Evolutionary conservation across 2,797 vertebrate species (phyloP).

Genomic region (Lithobates pipiens): DNA sequence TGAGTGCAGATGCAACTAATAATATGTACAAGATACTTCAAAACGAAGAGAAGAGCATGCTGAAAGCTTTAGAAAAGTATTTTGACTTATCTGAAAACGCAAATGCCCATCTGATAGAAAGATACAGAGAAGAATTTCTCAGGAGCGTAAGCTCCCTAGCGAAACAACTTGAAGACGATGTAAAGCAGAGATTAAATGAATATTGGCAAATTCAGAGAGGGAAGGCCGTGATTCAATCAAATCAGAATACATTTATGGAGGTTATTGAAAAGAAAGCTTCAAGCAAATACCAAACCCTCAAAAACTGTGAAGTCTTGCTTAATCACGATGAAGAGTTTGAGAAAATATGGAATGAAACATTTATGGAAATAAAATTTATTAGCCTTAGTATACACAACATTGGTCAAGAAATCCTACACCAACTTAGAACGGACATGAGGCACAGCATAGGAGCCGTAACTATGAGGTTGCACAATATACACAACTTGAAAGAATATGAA

Average conservation of each 20-base stretch:
- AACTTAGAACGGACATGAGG: slow-evolving; percentile 73
- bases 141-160: slow-evolving; percentile 68
- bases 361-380: slow-evolving; percentile 62
- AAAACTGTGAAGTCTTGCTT: not conserved
- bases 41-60: slow-evolving; percentile 67
- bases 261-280: slow-evolving; percentile 68
- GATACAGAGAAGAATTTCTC: slow-evolving; percentile 69
- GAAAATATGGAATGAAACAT: slow-evolving; percentile 70
- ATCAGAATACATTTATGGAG: not conserved
- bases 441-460: slow-evolving; percentile 70
- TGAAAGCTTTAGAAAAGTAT: slow-evolving; percentile 65
- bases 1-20: slow-evolving; percentile 55
- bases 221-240: slow-evolving; percentile 62
- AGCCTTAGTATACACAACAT: slow-evolving; percentile 70
- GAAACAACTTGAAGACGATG: slow-evolving; percentile 61
- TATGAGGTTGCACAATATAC: slow-evolving; percentile 66
- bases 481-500: not conserved
- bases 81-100: slow-evolving; percentile 68
- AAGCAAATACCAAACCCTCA: not conserved
- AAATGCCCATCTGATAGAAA: slow-evolving; percentile 66
- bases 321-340: slow-evolving; percentile 75
- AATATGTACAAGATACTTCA: slow-evolving; percentile 69
- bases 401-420: slow-evolving; percentile 64
- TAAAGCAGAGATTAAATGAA: slow-evolving; percentile 20
- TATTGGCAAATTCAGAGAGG: slow-evolving; percentile 65